A percentile compares a stretch with the other conserved stretches of the same genome.
Evolutionary conservation across 2,888 invertebrate species (phyloP).

Genomic region (Esperia sulphurella): DNA sequence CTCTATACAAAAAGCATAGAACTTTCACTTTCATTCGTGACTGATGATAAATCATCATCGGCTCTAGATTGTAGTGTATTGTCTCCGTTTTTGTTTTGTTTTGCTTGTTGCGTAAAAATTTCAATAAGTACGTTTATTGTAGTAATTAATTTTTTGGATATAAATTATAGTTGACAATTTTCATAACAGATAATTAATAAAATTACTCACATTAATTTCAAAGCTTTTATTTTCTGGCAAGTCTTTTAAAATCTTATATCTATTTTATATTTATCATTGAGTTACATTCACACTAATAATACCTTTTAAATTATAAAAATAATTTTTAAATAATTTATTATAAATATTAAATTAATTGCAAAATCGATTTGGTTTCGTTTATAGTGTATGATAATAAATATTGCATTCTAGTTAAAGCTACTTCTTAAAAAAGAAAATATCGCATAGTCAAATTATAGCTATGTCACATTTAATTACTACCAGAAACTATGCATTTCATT

Average conservation of each 20-base stretch:
- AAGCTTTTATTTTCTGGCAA: constrained; percentile 37
- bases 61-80: background rate
- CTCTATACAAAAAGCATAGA: constrained; percentile 31
- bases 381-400: constrained; percentile 15
- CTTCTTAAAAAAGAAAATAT: too few relatives aligned
- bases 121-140: too few relatives aligned
- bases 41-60: background rate
- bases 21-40: constrained; percentile 57
- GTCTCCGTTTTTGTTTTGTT: background rate
- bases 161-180: too few relatives aligned
- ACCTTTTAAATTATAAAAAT: constrained; percentile 20
- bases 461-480: background rate
- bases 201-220: constrained; percentile 2
- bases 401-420: constrained; percentile 16
- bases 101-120: background rate
- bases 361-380: constrained; percentile 61
- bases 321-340: constrained; percentile 34
- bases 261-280: constrained; percentile 20
- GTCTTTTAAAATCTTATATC: constrained; percentile 33
- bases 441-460: background rate
- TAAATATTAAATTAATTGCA: constrained; percentile 47
- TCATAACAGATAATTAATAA: too few relatives aligned
- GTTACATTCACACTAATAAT: constrained; percentile 10
- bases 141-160: too few relatives aligned
- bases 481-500: too few relatives aligned